A percentile compares a stretch with the other conserved stretches of the same genome.
phyloP scores from a whole-genome alignment of 2,888 invertebrate species.

The Mythimna ferrago region DNA sequence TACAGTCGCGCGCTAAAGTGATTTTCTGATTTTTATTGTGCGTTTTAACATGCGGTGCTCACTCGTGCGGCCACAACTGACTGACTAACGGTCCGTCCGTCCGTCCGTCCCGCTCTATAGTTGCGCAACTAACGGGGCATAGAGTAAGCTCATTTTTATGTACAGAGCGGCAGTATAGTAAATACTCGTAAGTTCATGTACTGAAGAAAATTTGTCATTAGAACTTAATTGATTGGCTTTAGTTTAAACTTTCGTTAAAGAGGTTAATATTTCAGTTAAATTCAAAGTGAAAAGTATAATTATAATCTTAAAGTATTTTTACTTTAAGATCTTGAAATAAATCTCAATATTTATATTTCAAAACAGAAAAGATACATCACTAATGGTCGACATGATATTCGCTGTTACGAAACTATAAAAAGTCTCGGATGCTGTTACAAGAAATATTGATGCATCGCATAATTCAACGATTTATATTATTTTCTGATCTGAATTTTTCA shows the following conservation, averaged over 20 bases:
- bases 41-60: constrained; percentile 74
- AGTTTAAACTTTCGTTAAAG: constrained; percentile 28
- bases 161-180: constrained; percentile 74
- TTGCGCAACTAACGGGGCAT: constrained; percentile 89
- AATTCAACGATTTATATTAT: constrained; percentile 45
- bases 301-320: not conserved
- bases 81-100: constrained; percentile 81
- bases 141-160: constrained; percentile 82
- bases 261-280: constrained; percentile 1
- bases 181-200: constrained; percentile 42
- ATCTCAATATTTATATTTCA: not conserved
- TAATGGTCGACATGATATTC: constrained; percentile 15
- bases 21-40: constrained; percentile 69
- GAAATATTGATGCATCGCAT: constrained; percentile 40
- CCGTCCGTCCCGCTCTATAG: constrained; percentile 80
- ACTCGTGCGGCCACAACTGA: constrained; percentile 80
- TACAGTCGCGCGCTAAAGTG: constrained; percentile 68
- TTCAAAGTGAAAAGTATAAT: not conserved
- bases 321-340: constrained; percentile 1
- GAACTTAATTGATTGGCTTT: constrained; percentile 29
- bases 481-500: constrained; percentile 40
- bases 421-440: constrained; percentile 9
- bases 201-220: constrained; percentile 40
- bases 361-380: not conserved
- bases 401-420: constrained; percentile 13